phyloP scores from a whole-genome alignment of 64 coral and sea anemone species.

The Pocillopora verrucosa region DNA sequence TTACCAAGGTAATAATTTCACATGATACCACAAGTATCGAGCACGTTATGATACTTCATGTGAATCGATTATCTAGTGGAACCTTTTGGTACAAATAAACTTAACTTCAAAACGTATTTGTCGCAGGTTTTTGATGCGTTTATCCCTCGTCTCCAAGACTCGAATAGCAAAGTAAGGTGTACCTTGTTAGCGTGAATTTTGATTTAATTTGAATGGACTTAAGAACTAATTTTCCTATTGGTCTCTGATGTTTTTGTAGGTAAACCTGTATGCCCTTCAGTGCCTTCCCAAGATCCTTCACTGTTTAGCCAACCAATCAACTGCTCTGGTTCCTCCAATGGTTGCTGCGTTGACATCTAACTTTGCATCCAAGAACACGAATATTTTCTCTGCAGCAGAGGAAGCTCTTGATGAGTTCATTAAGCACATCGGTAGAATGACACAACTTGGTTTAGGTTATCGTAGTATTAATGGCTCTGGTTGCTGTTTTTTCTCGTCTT shows the following conservation, averaged over 20 bases:
- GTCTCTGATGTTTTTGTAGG: conserved; percentile 47
- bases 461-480: no score
- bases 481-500: no score
- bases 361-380: conserved; percentile 89
- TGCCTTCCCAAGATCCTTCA: conserved; percentile 77
- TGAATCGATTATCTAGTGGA: neutral
- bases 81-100: no score
- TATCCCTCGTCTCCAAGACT: conserved; percentile 80
- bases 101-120: neutral
- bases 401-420: conserved; percentile 70
- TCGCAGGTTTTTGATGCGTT: conserved; percentile 84
- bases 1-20: conserved; percentile 81
- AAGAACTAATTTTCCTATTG: no score
- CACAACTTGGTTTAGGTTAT: neutral
- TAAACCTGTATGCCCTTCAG: conserved; percentile 89
- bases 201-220: neutral
- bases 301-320: conserved; percentile 54
- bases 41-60: neutral
- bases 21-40: neutral
- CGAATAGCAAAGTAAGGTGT: conserved; percentile 85
- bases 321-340: conserved; percentile 65
- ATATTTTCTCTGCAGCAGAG: conserved; percentile 72
- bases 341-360: conserved; percentile 77
- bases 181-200: neutral
- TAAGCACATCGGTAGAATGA: conserved; percentile 75